Conservation (phyloP, 2,113 vertebrate species). For the Cathartes aura region DNA sequence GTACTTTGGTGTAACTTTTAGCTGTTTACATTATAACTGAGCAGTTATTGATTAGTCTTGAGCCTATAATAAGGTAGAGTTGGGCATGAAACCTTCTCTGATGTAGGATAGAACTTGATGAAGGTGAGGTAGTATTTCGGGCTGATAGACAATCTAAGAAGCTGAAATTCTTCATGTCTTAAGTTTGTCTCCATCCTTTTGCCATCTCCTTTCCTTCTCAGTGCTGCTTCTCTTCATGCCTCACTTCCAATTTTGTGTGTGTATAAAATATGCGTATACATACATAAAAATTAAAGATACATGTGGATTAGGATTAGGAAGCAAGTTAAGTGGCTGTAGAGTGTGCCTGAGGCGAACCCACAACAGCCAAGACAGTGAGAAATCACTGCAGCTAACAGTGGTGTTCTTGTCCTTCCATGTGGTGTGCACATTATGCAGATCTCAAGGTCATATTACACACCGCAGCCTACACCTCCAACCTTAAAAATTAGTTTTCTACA, state of each 20-base stretch:
- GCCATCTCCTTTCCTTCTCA: not conserved
- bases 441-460: not conserved
- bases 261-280: not conserved
- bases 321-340: not conserved
- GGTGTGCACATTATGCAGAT: not conserved
- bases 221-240: not conserved
- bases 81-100: not conserved
- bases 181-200: not conserved
- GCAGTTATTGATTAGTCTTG: not conserved
- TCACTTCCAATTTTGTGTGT: not conserved
- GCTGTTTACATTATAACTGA: not conserved
- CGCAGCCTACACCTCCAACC: not conserved
- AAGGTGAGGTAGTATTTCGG: not conserved
- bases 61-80: not conserved
- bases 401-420: not conserved
- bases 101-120: not conserved
- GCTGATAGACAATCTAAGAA: not conserved
- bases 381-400: not conserved
- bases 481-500: not conserved
- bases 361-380: not conserved
- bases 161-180: not conserved
- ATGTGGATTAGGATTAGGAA: not conserved
- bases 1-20: not conserved
- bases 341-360: not conserved
- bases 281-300: not conserved